These are phyloP conservation scores for Onychostruthus taczanowskii DNA, from an alignment of 2,113 vertebrate genomes.

Conservation along the genomic window DNA sequence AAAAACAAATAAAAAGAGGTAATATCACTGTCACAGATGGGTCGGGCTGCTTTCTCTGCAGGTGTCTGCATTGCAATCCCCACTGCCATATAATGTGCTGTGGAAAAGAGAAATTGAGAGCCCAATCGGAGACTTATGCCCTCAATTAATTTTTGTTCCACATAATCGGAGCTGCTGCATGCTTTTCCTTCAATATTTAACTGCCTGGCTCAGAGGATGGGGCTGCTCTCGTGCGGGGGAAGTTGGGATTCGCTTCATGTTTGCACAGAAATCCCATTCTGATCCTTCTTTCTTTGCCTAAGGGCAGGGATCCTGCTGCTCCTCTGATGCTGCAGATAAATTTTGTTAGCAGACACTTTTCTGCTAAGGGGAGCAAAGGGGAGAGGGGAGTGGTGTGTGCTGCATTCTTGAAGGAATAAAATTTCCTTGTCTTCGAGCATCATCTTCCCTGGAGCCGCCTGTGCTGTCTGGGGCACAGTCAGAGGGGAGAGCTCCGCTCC, in stretches of 20 bases:
- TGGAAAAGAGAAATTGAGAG: conserved; percentile 48
- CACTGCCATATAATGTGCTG: background rate
- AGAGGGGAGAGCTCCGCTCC: background rate
- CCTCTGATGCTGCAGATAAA: conserved; percentile 18
- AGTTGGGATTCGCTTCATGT: background rate
- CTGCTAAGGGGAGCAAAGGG: conserved; percentile 21
- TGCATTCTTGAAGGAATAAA: background rate
- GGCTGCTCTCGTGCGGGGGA: background rate
- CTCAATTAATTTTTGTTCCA: conserved; percentile 63
- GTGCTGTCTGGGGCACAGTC: background rate
- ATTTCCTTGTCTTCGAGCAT: background rate
- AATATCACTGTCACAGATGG: background rate
- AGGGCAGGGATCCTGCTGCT: conserved; percentile 44
- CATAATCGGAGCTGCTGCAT: conserved; percentile 13
- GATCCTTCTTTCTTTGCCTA: conserved; percentile 4
- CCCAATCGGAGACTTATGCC: conserved; percentile 1
- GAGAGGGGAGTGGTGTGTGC: background rate
- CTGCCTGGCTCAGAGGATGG: background rate
- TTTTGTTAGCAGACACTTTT: conserved; percentile 24
- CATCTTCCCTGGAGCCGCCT: background rate
- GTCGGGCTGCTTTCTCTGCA: background rate
- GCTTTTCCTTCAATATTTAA: conserved; percentile 34
- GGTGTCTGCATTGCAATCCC: background rate
- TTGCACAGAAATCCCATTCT: conserved; percentile 32
- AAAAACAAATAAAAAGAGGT: conserved; percentile 13